These are phyloP conservation scores for Sabellastarte sp. DNA, from an alignment of 2,888 invertebrate species.

Conservation along the genomic window DNA sequence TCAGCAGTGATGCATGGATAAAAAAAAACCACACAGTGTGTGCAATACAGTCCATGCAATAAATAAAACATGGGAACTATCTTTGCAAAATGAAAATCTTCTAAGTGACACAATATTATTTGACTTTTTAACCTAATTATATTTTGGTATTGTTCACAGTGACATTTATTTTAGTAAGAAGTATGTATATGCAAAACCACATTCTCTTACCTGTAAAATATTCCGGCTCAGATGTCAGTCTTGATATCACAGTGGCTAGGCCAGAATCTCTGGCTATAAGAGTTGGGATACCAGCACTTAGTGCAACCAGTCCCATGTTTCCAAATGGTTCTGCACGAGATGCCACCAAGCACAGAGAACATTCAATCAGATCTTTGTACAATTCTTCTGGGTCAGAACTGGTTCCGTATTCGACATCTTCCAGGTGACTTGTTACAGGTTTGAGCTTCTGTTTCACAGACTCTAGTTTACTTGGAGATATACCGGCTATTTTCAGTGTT, in stretches of 20 bases:
- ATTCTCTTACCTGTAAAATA: not conserved
- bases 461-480: not conserved
- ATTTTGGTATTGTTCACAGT: too few species aligned
- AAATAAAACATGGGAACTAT: too few species aligned
- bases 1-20: too few species aligned
- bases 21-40: too few species aligned
- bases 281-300: constrained; percentile 30
- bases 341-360: constrained; percentile 22
- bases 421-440: constrained; percentile 3
- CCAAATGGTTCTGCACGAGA: constrained; percentile 27
- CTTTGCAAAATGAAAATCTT: too few species aligned
- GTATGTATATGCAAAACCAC: too few species aligned
- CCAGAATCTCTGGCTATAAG: constrained; percentile 24
- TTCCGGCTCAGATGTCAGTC: constrained; percentile 19
- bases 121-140: too few species aligned
- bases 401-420: constrained; percentile 9
- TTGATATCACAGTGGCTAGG: constrained; percentile 17
- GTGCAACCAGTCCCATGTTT: constrained; percentile 17
- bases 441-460: constrained; percentile 1
- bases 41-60: too few species aligned
- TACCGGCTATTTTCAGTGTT: constrained; percentile 5
- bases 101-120: too few species aligned
- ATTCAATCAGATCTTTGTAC: constrained; percentile 11
- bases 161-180: too few species aligned
- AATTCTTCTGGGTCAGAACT: constrained; percentile 8